These are phyloP conservation scores for Ibycter americanus DNA, from an alignment of 2,797 vertebrate genomes.

Conservation along the genomic window DNA sequence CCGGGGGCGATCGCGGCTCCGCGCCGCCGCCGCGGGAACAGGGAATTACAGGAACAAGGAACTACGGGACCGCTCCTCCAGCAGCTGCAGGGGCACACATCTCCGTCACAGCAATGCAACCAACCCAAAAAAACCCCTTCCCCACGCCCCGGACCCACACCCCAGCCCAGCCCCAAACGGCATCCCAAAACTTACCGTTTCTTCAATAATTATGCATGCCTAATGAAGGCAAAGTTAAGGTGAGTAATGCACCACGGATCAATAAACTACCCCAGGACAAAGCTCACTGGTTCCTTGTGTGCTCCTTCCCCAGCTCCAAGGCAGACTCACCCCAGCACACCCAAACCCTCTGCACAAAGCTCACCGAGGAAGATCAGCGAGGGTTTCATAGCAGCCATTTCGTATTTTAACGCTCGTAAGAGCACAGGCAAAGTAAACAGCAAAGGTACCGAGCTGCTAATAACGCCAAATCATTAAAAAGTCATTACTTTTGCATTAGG, in stretches of 20 bases:
- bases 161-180: no score
- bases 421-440: not conserved
- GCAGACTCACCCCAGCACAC: not conserved
- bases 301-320: not conserved
- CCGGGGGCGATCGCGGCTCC: no score
- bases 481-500: not conserved
- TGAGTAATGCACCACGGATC: rapidly evolving
- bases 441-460: rapidly evolving
- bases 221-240: rapidly evolving
- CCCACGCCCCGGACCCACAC: no score
- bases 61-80: rapidly evolving
- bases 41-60: rapidly evolving
- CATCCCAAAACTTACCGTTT: rapidly evolving
- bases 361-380: rapidly evolving
- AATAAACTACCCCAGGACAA: not conserved
- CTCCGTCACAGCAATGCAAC: rapidly evolving
- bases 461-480: not conserved
- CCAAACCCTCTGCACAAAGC: not conserved
- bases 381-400: rapidly evolving
- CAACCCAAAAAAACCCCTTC: not conserved
- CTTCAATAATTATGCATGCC: rapidly evolving
- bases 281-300: rapidly evolving
- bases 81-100: not conserved
- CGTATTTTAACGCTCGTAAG: no score
- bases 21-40: rapidly evolving